Base-by-base conservation (phyloP, 2,113 vertebrate genomes). In the Colossoma macropomum region DNA sequence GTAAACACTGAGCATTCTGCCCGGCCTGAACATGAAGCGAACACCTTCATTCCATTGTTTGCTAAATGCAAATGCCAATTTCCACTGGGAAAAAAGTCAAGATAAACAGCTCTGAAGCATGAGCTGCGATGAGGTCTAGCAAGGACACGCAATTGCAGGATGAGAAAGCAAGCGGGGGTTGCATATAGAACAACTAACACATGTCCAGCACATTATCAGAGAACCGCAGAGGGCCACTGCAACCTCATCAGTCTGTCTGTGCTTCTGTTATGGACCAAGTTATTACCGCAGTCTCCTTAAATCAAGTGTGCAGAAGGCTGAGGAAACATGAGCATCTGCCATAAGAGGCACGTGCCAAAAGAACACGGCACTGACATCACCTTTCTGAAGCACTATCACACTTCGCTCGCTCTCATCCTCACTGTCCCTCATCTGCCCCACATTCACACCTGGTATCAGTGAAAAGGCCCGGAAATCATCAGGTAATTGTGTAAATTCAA, bases 201-300 rank as follows among this genome's bases (percentile, higher is more conserved):
- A n/a, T n/a, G n/a, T n/a, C n/a, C 11, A 28, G 0, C 21, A 68
- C 34, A 56, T 68, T 17, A 75, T 34, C 28, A 54, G 16, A 56
- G 34, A 75, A 65, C 59, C 66, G 48, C 73, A 56, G 70, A 81
- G 19, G 21, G 28, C 21, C 16, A 27, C 41, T 21, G 19, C 28
- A 56, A 15, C 59, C 63, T 25, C 34, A 25, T 65, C 15, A 25
- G 23, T 3, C 21, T 82, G 30, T 41, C 54, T 68, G 27, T 45
- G 48, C 23, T 23, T 27, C 17, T 6, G 21, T 52, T 74, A 50
- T 21, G 56, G 38, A 60, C 71, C 71, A 34, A 27, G n/a, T 45
- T 41, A 69, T 76, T 76, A 82, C 48, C 32, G 1, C 1, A 59
- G 75, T 38, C 13, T 38, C 48, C 70, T 27, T 62, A 83, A 62